A percentile compares a stretch with the other conserved stretches of the same genome.
Evolutionary conservation across 2,888 invertebrate genomes (phyloP).

Genomic region (Iselma pallidipennis): DNA sequence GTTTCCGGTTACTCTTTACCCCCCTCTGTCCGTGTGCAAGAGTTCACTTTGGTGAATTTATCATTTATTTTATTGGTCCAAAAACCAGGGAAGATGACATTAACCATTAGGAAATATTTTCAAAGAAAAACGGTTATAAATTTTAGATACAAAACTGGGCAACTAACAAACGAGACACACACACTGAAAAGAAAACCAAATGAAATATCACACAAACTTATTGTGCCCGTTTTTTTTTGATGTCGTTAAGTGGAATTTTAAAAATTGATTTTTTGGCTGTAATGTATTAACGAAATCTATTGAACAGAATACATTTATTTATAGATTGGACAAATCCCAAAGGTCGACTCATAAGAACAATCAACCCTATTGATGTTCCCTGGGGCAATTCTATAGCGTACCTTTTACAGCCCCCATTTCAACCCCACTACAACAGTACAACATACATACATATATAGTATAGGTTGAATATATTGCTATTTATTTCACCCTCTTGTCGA

Average conservation of each 20-base stretch:
- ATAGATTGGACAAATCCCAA: constrained; percentile 22
- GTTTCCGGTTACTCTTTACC: constrained; percentile 50
- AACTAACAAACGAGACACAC: too few relatives aligned
- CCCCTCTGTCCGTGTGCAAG: constrained; percentile 31
- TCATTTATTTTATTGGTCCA: constrained; percentile 47
- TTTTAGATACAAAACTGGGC: constrained; percentile 25
- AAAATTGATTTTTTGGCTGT: neutral
- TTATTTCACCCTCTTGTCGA: constrained; percentile 5
- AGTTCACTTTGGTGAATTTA: constrained; percentile 38
- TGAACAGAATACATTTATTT: constrained; percentile 20
- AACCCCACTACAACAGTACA: constrained; percentile 2
- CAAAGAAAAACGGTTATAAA: constrained; percentile 33
- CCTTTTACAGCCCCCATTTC: constrained; percentile 14
- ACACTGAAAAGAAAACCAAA: neutral
- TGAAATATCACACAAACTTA: neutral
- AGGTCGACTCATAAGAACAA: constrained; percentile 35
- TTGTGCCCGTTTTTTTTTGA: neutral
- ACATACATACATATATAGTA: too few relatives aligned
- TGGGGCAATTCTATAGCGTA: constrained; percentile 19
- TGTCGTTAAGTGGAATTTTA: neutral
- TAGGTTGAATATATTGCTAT: constrained; percentile 5
- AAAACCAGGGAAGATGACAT: constrained; percentile 38
- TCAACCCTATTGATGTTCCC: constrained; percentile 33
- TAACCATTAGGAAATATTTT: constrained; percentile 39
- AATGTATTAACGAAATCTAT: neutral